phyloP scores from a whole-genome alignment of 2,797 vertebrate species.

The Helostoma temminkii region DNA sequence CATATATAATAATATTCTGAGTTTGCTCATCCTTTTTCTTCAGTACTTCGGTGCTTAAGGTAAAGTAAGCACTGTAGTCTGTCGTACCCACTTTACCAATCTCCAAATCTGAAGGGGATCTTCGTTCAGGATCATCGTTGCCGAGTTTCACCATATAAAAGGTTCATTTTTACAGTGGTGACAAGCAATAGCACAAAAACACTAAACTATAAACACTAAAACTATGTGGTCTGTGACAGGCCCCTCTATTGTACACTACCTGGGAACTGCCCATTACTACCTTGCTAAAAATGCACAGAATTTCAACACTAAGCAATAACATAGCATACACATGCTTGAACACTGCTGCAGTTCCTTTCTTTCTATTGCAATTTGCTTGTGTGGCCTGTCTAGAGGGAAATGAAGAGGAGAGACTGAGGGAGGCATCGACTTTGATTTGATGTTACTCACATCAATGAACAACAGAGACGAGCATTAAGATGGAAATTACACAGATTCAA shows the following conservation, averaged over 20 bases:
- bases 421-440: conserved; percentile 62
- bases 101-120: too few species aligned
- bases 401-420: conserved; percentile 45
- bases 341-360: conserved; percentile 32
- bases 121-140: too few species aligned
- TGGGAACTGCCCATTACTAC: conserved; percentile 11
- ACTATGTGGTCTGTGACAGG: neutral
- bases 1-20: conserved; percentile 26
- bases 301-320: conserved; percentile 47
- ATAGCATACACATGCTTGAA: conserved; percentile 22
- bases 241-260: neutral
- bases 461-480: conserved; percentile 50
- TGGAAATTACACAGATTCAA: conserved; percentile 49
- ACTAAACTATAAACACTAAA: neutral
- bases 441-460: conserved; percentile 58
- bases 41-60: too few species aligned
- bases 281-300: conserved; percentile 34
- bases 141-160: neutral
- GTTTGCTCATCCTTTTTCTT: neutral
- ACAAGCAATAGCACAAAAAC: neutral
- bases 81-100: neutral
- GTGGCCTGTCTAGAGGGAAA: conserved; percentile 57
- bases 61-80: too few species aligned
- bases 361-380: conserved; percentile 53
- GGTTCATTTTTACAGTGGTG: neutral